phyloP scores from a whole-genome alignment of 2,888 invertebrate genomes.

The Hyalella azteca region DNA sequence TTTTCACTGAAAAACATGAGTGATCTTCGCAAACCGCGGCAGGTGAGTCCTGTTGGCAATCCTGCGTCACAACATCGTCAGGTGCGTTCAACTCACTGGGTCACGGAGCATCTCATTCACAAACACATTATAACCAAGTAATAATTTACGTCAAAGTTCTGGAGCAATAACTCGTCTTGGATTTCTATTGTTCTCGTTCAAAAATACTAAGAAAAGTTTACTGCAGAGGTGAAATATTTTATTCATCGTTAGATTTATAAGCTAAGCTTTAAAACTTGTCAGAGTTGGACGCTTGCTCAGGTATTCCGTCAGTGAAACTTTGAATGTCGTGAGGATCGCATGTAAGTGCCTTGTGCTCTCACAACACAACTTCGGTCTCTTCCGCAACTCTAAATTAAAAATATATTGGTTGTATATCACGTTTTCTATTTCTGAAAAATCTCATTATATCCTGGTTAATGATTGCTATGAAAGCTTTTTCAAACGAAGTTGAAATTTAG shows the following conservation, averaged over 20 bases:
- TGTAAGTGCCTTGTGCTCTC: background rate
- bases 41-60: background rate
- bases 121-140: background rate
- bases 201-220: background rate
- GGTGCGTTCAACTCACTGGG: conserved; percentile 1
- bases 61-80: background rate
- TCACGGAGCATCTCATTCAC: background rate
- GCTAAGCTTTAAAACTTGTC: background rate
- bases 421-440: background rate
- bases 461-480: background rate
- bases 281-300: background rate
- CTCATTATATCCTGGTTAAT: background rate
- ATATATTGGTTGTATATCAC: background rate
- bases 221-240: background rate
- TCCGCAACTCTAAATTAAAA: background rate
- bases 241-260: background rate
- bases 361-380: background rate
- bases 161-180: too few relatives aligned
- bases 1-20: too few relatives aligned
- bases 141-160: background rate
- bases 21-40: too few relatives aligned
- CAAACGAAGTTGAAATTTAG: background rate
- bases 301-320: background rate
- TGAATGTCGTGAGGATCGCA: background rate
- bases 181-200: too few relatives aligned